Conservation (phyloP, 2,797 vertebrate species). For the Amphiprion clarkii region DNA sequence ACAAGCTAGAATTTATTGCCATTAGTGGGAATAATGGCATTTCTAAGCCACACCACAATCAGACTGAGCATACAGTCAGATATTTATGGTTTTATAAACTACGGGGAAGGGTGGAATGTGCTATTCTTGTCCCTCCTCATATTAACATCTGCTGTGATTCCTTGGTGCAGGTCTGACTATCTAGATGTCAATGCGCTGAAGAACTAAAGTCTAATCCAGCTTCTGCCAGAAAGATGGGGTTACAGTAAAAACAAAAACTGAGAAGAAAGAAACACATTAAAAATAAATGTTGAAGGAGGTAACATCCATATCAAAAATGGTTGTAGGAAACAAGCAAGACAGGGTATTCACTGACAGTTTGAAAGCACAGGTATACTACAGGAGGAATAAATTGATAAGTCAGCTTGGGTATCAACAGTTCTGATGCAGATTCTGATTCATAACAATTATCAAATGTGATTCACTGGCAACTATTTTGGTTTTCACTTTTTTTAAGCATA, state of each 20-base stretch:
- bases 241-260: neutral
- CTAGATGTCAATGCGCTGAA: neutral
- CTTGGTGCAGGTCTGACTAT: neutral
- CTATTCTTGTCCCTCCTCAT: neutral
- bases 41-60: constrained; percentile 17
- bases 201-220: neutral
- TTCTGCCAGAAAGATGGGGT: neutral
- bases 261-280: neutral
- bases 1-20: constrained; percentile 53
- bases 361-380: neutral
- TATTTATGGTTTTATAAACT: constrained; percentile 3
- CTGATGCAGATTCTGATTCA: no score
- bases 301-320: no score
- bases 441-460: no score
- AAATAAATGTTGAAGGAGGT: neutral
- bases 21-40: constrained; percentile 51
- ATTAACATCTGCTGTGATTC: constrained; percentile 10
- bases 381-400: no score
- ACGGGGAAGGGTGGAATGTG: constrained; percentile 17
- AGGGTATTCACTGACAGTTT: neutral
- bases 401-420: no score
- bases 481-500: no score
- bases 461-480: no score
- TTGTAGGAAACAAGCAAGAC: neutral
- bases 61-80: constrained; percentile 4